These are phyloP conservation scores for Arrhamphus sclerolepis DNA, from an alignment of 2,797 vertebrate genomes.

Conservation along the genomic window DNA sequence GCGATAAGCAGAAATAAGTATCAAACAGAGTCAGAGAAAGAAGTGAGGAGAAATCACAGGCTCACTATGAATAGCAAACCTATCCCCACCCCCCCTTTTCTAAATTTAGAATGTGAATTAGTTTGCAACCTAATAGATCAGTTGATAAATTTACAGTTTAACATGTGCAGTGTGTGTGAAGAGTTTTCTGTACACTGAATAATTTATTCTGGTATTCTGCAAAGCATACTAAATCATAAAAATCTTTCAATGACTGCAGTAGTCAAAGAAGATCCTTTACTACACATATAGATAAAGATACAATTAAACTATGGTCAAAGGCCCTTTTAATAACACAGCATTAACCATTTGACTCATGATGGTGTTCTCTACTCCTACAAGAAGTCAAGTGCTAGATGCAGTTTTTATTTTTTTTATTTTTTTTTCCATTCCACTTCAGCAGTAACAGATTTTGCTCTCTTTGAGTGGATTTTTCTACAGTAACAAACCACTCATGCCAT, in stretches of 20 bases:
- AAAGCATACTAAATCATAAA: neutral
- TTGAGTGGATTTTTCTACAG: conserved; percentile 43
- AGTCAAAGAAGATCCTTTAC: too few relatives aligned
- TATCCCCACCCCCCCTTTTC: conserved; percentile 2
- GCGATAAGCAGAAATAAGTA: conserved; percentile 24
- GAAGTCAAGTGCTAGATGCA: conserved; percentile 32
- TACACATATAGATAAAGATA: neutral
- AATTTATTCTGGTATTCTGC: neutral
- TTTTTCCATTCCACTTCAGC: conserved; percentile 42
- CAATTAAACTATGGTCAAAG: conserved; percentile 1
- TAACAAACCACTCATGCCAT: conserved; percentile 42
- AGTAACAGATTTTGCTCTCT: conserved; percentile 35
- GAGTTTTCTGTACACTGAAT: conserved; percentile 17
- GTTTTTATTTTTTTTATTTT: too few relatives aligned
- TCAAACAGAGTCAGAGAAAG: conserved; percentile 4
- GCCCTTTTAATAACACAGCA: conserved; percentile 19
- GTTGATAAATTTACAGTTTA: conserved; percentile 62
- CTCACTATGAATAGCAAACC: conserved; percentile 1
- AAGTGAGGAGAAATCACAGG: conserved; percentile 33
- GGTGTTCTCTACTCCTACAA: conserved; percentile 23
- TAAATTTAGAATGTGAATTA: conserved; percentile 72
- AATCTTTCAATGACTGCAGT: too few relatives aligned
- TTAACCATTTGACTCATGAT: conserved; percentile 31
- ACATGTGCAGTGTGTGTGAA: conserved; percentile 44
- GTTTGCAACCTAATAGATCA: conserved; percentile 52